Evolutionary conservation across 1,140 invertebrate species (phyloP).

Genomic region (Chionoecetes opilio): DNA sequence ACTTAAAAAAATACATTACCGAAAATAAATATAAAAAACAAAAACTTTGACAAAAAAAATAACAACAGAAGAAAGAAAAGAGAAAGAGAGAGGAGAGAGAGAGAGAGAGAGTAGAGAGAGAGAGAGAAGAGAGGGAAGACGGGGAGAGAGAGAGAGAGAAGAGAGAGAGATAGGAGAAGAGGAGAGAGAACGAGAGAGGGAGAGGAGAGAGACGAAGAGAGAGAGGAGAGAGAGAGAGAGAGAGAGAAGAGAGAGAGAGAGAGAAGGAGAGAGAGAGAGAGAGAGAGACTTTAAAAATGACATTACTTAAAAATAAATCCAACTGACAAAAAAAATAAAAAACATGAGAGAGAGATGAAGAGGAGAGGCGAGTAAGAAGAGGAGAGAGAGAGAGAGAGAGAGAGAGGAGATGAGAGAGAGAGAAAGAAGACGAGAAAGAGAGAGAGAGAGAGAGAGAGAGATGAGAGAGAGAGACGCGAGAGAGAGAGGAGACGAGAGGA

Average conservation of each 20-base stretch:
- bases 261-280: background rate
- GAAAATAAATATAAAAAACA: no score
- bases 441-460: background rate
- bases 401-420: background rate
- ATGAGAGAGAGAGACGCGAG: background rate
- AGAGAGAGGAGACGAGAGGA: background rate
- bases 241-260: background rate
- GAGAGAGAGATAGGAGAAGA: background rate
- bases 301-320: no score
- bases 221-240: background rate
- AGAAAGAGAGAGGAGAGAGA: background rate
- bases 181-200: background rate
- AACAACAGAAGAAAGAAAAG: background rate
- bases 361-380: background rate
- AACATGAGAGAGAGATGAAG: background rate
- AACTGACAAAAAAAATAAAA: background rate
- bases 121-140: background rate
- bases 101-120: background rate
- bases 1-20: no score
- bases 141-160: background rate
- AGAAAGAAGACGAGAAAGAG: background rate
- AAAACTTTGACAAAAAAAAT: no score
- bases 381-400: background rate
- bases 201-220: background rate
- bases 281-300: background rate